Conservation (phyloP, 2,113 vertebrate species). For the Phaethon lepturus region DNA sequence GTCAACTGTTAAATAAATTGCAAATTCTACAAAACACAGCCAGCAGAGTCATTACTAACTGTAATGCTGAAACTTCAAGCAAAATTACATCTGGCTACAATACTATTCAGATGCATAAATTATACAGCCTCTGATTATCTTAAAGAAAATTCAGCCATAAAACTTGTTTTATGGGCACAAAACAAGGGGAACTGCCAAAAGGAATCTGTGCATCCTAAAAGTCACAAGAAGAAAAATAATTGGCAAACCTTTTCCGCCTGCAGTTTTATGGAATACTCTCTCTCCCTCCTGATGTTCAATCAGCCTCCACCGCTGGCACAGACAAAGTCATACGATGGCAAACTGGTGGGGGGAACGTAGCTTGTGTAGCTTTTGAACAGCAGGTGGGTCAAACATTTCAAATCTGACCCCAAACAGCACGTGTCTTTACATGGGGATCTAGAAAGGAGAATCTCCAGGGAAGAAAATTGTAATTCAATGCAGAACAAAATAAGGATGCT, state of each 20-base stretch:
- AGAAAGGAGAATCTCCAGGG: not conserved
- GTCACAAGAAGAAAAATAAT: conserved; percentile 74
- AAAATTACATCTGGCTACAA: conserved; percentile 86
- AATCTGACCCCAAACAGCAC: not conserved
- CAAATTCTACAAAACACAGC: conserved; percentile 82
- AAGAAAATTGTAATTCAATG: conserved; percentile 6
- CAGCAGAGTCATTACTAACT: conserved; percentile 82
- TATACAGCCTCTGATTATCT: conserved; percentile 83
- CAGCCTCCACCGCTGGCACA: conserved; percentile 45
- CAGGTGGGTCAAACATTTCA: conserved; percentile 39
- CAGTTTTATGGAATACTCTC: conserved; percentile 70
- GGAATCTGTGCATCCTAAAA: conserved; percentile 73
- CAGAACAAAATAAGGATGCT: not conserved
- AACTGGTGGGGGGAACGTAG: not conserved
- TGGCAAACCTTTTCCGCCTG: conserved; percentile 73
- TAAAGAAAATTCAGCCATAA: conserved; percentile 83
- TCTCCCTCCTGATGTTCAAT: conserved; percentile 67
- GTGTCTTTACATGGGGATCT: not conserved
- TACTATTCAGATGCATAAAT: conserved; percentile 81
- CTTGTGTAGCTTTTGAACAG: not conserved
- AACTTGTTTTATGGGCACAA: conserved; percentile 82
- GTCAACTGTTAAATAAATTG: conserved; percentile 87
- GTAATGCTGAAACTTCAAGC: conserved; percentile 83
- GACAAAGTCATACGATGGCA: conserved; percentile 19
- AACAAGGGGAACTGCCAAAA: conserved; percentile 77